These are phyloP conservation scores for Chloromyia formosa DNA, from an alignment of 2,888 invertebrate genomes.

Conservation along the genomic window DNA sequence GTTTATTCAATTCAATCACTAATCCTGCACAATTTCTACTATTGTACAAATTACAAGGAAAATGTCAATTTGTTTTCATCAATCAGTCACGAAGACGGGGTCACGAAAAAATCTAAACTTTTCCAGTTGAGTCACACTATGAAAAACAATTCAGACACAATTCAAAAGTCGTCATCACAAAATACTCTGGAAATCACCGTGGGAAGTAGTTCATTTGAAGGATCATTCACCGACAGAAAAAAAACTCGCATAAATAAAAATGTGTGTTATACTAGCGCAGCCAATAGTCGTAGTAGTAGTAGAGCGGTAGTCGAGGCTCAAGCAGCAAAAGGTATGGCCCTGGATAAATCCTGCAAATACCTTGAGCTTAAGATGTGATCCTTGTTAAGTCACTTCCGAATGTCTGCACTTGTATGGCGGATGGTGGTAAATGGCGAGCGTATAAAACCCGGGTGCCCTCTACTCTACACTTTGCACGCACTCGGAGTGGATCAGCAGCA, in stretches of 20 bases:
- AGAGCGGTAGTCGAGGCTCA: background rate
- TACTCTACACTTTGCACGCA: slow-evolving; percentile 43
- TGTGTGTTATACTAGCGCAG: background rate
- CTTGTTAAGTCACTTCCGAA: slow-evolving; percentile 51
- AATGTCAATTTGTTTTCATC: no score
- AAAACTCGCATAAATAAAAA: slow-evolving; percentile 37
- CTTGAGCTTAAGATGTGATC: slow-evolving; percentile 47
- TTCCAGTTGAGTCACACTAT: slow-evolving; percentile 3
- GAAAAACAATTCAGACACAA: slow-evolving; percentile 41
- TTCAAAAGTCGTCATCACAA: slow-evolving; percentile 43
- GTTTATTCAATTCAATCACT: no score
- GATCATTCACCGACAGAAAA: slow-evolving; percentile 27
- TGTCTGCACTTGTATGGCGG: slow-evolving; percentile 47
- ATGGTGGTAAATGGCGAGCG: slow-evolving; percentile 38
- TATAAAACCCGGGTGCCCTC: slow-evolving; percentile 24
- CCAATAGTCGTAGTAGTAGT: background rate
- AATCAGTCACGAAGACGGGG: no score
- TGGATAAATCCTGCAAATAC: slow-evolving; percentile 45
- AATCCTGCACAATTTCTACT: no score
- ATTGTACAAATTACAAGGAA: no score
- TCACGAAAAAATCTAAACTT: slow-evolving; percentile 8
- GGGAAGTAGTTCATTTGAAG: slow-evolving; percentile 39
- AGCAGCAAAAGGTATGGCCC: slow-evolving; percentile 39
- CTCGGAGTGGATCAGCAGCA: slow-evolving; percentile 46
- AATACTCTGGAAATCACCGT: slow-evolving; percentile 37